Evolutionary conservation across 2,113 vertebrate genomes (phyloP).

Genomic region (Polyodon spathula): DNA sequence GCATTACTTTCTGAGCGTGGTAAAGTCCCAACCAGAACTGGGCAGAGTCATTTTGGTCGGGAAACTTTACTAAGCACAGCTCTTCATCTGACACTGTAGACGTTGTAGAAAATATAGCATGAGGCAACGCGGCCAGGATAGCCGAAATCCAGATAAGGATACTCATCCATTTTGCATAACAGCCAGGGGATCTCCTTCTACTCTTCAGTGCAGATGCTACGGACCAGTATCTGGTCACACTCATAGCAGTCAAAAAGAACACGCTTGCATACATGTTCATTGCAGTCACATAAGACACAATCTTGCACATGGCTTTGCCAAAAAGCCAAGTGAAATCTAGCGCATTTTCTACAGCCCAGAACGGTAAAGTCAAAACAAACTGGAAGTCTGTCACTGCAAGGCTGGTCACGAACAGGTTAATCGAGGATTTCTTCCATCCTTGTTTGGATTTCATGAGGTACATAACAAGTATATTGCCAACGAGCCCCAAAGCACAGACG

Average conservation of each 20-base stretch:
- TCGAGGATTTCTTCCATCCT: constrained; percentile 84
- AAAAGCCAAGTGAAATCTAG: constrained; percentile 92
- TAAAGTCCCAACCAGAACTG: constrained; percentile 89
- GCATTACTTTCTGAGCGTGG: constrained; percentile 81
- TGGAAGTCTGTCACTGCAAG: constrained; percentile 89
- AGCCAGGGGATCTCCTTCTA: constrained; percentile 40
- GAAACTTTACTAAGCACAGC: constrained; percentile 83
- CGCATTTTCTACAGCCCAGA: constrained; percentile 92
- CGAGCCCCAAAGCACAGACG: constrained; percentile 82
- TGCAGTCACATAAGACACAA: constrained; percentile 80
- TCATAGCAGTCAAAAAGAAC: constrained; percentile 97
- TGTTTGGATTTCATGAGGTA: constrained; percentile 84
- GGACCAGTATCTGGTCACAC: constrained; percentile 76
- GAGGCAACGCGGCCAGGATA: constrained; percentile 71
- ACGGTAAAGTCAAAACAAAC: constrained; percentile 86
- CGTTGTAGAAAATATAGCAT: constrained; percentile 84
- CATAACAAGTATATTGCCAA: constrained; percentile 83
- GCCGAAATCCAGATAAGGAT: constrained; percentile 71
- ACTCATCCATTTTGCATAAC: constrained; percentile 63
- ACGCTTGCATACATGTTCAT: constrained; percentile 97
- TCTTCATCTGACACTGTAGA: constrained; percentile 71
- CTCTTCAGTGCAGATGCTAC: constrained; percentile 79
- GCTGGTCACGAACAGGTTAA: constrained; percentile 87
- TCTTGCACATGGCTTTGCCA: constrained; percentile 88
- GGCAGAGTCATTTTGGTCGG: constrained; percentile 57